Evolutionary conservation across 1,140 invertebrate genomes (phyloP).

Genomic region (Tetramorium parvispinum): DNA sequence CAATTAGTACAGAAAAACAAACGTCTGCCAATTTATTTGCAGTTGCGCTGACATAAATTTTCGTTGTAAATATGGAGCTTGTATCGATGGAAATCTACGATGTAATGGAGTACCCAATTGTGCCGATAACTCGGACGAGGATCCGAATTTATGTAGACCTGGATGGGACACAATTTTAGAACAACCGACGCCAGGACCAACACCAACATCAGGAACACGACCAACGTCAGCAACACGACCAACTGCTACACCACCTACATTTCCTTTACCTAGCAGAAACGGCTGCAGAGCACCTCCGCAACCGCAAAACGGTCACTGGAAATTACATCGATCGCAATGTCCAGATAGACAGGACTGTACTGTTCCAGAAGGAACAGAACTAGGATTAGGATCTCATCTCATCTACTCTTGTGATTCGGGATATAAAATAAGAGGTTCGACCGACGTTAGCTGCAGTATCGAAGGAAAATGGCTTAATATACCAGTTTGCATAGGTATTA

Average conservation of each 20-base stretch:
- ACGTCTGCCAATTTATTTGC: conserved; percentile 15
- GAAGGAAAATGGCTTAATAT: conserved; percentile 78
- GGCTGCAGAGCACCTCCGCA: conserved; percentile 76
- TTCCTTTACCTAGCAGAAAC: background rate
- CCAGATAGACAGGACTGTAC: conserved; percentile 66
- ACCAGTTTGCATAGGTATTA: conserved; percentile 78
- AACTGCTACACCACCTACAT: background rate
- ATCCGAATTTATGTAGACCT: conserved; percentile 68
- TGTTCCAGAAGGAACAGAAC: conserved; percentile 3
- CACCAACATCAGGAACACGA: background rate
- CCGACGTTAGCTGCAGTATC: conserved; percentile 75
- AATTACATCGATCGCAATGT: conserved; percentile 75
- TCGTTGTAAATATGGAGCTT: conserved; percentile 88
- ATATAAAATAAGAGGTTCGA: conserved; percentile 69
- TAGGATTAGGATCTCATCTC: conserved; percentile 76
- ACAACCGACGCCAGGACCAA: background rate
- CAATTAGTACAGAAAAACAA: background rate
- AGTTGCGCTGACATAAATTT: conserved; percentile 85
- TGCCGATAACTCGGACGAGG: conserved; percentile 90
- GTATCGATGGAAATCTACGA: conserved; percentile 85
- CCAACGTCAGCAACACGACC: background rate
- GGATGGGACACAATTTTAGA: background rate
- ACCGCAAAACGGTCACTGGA: conserved; percentile 78
- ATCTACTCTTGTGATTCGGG: conserved; percentile 79
- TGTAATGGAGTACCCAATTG: conserved; percentile 89